Evolutionary conservation across 2,113 vertebrate genomes (phyloP).

Genomic region (Trogon surrucura): DNA sequence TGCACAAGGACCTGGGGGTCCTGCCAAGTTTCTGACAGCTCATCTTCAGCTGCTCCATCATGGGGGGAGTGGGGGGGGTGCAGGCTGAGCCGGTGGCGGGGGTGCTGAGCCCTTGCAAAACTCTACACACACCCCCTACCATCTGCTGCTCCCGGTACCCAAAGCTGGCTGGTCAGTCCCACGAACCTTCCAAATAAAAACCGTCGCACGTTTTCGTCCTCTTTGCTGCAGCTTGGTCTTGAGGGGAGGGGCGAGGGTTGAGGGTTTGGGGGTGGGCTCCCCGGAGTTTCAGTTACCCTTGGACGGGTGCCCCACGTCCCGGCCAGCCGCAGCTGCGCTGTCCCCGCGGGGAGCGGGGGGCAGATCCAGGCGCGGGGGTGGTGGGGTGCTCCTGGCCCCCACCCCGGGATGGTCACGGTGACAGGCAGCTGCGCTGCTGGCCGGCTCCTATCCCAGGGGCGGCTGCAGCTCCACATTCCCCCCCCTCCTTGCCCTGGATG

Average conservation of each 20-base stretch:
- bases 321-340: background rate
- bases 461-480: background rate
- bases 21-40: conserved; percentile 16
- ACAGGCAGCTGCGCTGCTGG: background rate
- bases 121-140: background rate
- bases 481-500: background rate
- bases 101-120: background rate
- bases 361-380: background rate
- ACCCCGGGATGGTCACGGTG: rapidly evolving
- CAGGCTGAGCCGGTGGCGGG: background rate
- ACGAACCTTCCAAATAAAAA: background rate
- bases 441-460: background rate
- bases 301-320: background rate
- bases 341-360: rapidly evolving
- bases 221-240: too few species aligned
- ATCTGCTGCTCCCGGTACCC: background rate
- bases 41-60: background rate
- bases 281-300: background rate
- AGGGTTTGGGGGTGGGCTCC: background rate
- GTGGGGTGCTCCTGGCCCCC: background rate
- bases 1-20: background rate
- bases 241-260: background rate
- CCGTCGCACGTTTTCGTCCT: too few species aligned
- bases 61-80: too few species aligned
- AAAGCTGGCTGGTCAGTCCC: background rate